Evolutionary conservation across 1,140 invertebrate genomes (phyloP).

Genomic region (Armadillidium nasatum): DNA sequence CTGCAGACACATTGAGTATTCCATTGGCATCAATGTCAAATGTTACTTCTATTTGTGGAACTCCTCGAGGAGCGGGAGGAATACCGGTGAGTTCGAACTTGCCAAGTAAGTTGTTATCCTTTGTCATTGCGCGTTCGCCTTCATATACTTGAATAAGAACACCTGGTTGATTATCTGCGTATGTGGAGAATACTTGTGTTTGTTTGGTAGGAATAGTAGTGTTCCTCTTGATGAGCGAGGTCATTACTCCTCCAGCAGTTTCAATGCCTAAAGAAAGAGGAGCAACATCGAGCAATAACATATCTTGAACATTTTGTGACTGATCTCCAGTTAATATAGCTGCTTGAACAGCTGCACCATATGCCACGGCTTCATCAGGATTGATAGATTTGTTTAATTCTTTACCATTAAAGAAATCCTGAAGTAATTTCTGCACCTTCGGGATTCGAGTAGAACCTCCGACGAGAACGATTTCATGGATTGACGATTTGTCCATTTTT

Average conservation of each 20-base stretch:
- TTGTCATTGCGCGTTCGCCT: constrained; percentile 90
- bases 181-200: constrained; percentile 48
- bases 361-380: constrained; percentile 64
- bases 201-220: constrained; percentile 49
- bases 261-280: constrained; percentile 53
- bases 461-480: constrained; percentile 73
- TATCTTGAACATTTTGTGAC: constrained; percentile 21
- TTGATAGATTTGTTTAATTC: constrained; percentile 73
- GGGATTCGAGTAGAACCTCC: constrained; percentile 73
- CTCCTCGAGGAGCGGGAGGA: constrained; percentile 86
- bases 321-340: constrained; percentile 51
- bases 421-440: constrained; percentile 67
- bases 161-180: constrained; percentile 52
- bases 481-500: constrained; percentile 63
- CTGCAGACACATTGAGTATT: constrained; percentile 72
- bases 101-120: constrained; percentile 85
- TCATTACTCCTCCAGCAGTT: constrained; percentile 48
- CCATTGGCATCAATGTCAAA: constrained; percentile 76
- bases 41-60: constrained; percentile 85
- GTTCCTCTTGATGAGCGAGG: constrained; percentile 49
- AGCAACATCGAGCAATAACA: constrained; percentile 46
- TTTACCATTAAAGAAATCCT: constrained; percentile 80
- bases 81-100: constrained; percentile 92
- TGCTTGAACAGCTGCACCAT: constrained; percentile 77
- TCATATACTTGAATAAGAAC: constrained; percentile 64